Conservation (phyloP, 1,140 invertebrate species). For the Epicauta chinensis region DNA sequence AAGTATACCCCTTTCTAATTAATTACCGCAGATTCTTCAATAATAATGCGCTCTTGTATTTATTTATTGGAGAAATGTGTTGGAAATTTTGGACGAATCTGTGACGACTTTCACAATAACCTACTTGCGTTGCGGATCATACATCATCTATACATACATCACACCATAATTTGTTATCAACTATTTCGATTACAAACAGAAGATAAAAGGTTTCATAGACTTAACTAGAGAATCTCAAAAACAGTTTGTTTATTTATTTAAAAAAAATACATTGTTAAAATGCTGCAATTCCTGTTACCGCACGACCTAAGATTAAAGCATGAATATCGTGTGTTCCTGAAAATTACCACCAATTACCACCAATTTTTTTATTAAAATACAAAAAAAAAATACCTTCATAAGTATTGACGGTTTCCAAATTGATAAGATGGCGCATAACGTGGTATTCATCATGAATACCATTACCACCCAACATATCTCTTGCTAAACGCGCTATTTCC, state of each 20-base stretch:
- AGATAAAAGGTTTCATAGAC: too few species aligned
- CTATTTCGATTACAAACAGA: too few species aligned
- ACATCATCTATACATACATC: too few species aligned
- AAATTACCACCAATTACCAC: conserved; percentile 29
- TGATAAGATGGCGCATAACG: conserved; percentile 94
- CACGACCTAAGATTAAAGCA: conserved; percentile 87
- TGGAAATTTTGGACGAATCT: background rate
- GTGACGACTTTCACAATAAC: conserved; percentile 10
- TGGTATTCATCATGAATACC: conserved; percentile 96
- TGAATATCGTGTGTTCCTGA: conserved; percentile 94
- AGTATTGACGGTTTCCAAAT: conserved; percentile 97
- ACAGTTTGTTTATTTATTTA: too few species aligned
- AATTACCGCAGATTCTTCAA: too few species aligned
- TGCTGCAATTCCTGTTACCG: conserved; percentile 90
- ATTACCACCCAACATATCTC: conserved; percentile 97
- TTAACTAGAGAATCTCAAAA: too few species aligned
- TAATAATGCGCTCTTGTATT: too few species aligned
- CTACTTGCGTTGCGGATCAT: too few species aligned
- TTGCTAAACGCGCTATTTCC: conserved; percentile 82
- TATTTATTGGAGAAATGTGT: conserved; percentile 1
- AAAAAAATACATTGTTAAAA: conserved; percentile 48
- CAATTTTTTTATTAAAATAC: too few species aligned
- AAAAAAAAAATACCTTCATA: conserved; percentile 76
- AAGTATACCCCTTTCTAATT: conserved; percentile 13
- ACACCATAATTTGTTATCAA: too few species aligned